phyloP scores from a whole-genome alignment of 2,113 vertebrate genomes.

The Ardeotis arabs region DNA sequence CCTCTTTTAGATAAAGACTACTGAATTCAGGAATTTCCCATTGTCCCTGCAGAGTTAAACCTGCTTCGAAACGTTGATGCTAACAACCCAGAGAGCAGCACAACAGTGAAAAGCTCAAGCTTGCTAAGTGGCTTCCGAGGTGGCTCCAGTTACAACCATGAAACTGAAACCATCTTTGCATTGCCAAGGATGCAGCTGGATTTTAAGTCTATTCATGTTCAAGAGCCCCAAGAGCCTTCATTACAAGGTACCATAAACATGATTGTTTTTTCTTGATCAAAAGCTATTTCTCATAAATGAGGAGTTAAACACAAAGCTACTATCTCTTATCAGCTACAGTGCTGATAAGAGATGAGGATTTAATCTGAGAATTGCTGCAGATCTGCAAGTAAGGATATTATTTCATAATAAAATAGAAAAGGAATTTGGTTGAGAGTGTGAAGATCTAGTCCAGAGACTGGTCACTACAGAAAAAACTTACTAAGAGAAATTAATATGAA shows the following conservation, averaged over 20 bases:
- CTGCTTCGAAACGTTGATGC: slow-evolving; percentile 94
- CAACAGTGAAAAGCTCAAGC: slow-evolving; percentile 89
- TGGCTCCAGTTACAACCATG: slow-evolving; percentile 94
- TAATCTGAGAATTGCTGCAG: neutral
- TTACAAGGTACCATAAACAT: slow-evolving; percentile 80
- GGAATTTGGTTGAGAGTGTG: neutral
- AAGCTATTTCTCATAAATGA: neutral
- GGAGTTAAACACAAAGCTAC: neutral
- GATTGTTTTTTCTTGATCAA: neutral
- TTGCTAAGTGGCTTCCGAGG: slow-evolving; percentile 92
- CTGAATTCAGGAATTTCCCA: neutral
- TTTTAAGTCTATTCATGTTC: slow-evolving; percentile 97
- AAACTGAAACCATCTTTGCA: slow-evolving; percentile 98
- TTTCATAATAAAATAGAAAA: neutral
- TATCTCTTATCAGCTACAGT: no score
- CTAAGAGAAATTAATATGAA: neutral
- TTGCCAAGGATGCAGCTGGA: slow-evolving; percentile 97
- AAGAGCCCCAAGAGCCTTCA: slow-evolving; percentile 92
- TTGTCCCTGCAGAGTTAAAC: slow-evolving; percentile 84
- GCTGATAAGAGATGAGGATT: neutral
- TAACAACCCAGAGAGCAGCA: slow-evolving; percentile 88
- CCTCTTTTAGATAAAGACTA: neutral
- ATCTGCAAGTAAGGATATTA: neutral
- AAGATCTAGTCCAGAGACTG: neutral
- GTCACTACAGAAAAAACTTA: neutral